These are phyloP conservation scores for Schrankia costaestrigalis DNA, from an alignment of 2,888 invertebrate species.

Conservation along the genomic window DNA sequence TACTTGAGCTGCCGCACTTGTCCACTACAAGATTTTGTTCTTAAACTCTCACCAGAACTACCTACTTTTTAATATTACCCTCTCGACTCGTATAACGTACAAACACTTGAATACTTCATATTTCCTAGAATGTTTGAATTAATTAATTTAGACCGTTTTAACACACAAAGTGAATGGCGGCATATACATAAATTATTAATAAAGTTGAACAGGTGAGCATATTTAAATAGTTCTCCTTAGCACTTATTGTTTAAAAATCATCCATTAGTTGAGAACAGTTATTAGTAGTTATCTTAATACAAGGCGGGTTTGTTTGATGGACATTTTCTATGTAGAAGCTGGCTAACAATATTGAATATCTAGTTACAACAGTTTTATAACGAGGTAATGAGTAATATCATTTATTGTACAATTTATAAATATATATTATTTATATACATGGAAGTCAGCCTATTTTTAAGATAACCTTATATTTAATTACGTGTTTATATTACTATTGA, in stretches of 20 bases:
- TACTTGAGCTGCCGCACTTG: constrained; percentile 20
- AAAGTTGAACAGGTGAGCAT: constrained; percentile 21
- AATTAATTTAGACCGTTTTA: constrained; percentile 30
- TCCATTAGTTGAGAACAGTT: constrained; percentile 19
- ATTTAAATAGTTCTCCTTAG: constrained; percentile 24
- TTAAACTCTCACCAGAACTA: constrained; percentile 22
- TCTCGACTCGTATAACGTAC: constrained; percentile 26
- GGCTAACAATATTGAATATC: too few relatives aligned
- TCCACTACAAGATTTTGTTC: constrained; percentile 30
- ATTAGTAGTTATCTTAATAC: too few relatives aligned
- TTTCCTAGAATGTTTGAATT: constrained; percentile 29
- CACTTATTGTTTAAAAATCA: constrained; percentile 15
- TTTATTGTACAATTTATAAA: too few relatives aligned
- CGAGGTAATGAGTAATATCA: too few relatives aligned
- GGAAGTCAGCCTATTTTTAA: too few relatives aligned
- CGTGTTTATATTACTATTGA: too few relatives aligned
- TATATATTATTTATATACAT: too few relatives aligned
- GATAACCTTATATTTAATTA: too few relatives aligned
- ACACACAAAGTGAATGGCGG: constrained; percentile 22
- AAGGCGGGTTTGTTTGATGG: too few relatives aligned
- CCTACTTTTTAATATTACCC: constrained; percentile 22
- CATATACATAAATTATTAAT: constrained; percentile 25
- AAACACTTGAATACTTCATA: constrained; percentile 27
- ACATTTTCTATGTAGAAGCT: too few relatives aligned
- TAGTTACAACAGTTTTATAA: too few relatives aligned